Conservation (phyloP, 2,888 invertebrate species). For the Dynastes tityus region DNA sequence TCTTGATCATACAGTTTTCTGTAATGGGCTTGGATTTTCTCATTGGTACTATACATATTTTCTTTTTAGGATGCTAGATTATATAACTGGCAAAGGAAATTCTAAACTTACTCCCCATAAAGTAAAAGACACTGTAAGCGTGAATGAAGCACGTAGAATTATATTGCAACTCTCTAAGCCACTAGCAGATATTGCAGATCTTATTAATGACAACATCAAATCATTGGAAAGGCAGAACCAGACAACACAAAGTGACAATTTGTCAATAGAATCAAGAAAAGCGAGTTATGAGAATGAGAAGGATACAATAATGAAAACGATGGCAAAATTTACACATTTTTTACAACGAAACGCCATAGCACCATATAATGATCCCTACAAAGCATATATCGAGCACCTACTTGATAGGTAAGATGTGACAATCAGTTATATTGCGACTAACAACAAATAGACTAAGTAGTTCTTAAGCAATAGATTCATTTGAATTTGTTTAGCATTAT, state of each 20-base stretch:
- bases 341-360: conserved; percentile 64
- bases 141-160: conserved; percentile 65
- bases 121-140: conserved; percentile 63
- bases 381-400: conserved; percentile 63
- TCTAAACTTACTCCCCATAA: conserved; percentile 61
- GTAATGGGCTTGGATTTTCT: no score
- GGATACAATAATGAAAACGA: conserved; percentile 59
- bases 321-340: conserved; percentile 66
- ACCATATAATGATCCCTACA: conserved; percentile 65
- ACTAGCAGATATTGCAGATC: conserved; percentile 65
- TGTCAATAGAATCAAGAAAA: conserved; percentile 53
- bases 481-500: no score
- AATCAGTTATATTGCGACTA: no score
- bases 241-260: conserved; percentile 44
- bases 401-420: conserved; percentile 59
- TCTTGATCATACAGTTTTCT: no score
- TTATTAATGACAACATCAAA: conserved; percentile 64
- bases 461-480: no score
- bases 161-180: conserved; percentile 65
- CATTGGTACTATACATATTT: not conserved
- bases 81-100: conserved; percentile 43
- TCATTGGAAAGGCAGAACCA: conserved; percentile 60
- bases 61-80: conserved; percentile 51
- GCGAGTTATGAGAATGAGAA: conserved; percentile 60
- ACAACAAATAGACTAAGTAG: no score